Percentiles rank a stretch among this genome's conserved stretches.
These are phyloP conservation scores for Myotis lucifugus DNA, from an alignment of 2,113 vertebrate genomes.

Conservation along the genomic window DNA sequence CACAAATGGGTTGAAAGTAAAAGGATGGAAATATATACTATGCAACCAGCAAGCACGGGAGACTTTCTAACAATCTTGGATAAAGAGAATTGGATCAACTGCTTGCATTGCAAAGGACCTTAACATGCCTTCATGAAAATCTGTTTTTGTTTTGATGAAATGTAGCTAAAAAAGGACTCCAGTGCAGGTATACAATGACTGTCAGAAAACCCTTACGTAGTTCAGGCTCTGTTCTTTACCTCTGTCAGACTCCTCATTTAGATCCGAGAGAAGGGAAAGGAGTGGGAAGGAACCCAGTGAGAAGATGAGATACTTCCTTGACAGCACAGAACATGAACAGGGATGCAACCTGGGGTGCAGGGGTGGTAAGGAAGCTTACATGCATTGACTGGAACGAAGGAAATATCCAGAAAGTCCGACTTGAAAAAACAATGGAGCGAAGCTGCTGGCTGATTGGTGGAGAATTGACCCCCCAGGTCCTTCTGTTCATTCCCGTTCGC, in stretches of 20 bases:
- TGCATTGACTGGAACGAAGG: too few relatives aligned
- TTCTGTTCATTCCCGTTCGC: too few relatives aligned
- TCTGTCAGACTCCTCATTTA: background rate
- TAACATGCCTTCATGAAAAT: background rate
- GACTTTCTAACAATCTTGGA: background rate
- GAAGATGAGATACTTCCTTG: too few relatives aligned
- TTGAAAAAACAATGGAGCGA: too few relatives aligned
- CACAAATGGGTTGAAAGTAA: background rate
- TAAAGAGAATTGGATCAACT: background rate
- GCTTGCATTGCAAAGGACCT: background rate
- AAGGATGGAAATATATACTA: background rate
- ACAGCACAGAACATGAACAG: background rate
- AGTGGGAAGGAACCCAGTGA: background rate
- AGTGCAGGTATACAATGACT: background rate
- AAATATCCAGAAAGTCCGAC: too few relatives aligned
- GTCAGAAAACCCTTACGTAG: background rate
- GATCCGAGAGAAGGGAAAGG: background rate
- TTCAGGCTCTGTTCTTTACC: background rate
- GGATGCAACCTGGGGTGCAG: background rate
- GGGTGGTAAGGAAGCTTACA: too few relatives aligned
- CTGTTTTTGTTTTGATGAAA: background rate
- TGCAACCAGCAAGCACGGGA: background rate
- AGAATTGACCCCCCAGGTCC: too few relatives aligned
- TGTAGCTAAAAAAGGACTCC: background rate
- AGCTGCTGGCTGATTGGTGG: too few relatives aligned